phyloP scores from a whole-genome alignment of 2,888 invertebrate genomes.

The Galerucella pusilla region DNA sequence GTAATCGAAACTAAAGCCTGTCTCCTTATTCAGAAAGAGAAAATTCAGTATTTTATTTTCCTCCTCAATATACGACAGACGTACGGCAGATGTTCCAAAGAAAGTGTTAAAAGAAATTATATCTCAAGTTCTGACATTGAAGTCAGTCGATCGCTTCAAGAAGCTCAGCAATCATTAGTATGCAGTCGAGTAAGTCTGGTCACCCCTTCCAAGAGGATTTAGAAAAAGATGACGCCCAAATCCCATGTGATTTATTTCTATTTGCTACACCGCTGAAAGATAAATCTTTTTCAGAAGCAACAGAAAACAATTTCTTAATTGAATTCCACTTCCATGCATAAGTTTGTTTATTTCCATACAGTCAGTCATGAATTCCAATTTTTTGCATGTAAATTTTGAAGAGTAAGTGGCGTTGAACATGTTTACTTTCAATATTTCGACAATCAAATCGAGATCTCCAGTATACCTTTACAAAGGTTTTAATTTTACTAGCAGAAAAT shows the following conservation, averaged over 20 bases:
- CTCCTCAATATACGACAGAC: not conserved
- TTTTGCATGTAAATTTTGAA: too few relatives aligned
- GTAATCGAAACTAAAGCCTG: too few relatives aligned
- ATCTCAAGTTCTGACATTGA: slow-evolving; percentile 16
- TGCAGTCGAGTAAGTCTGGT: not conserved
- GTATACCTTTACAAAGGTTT: too few relatives aligned
- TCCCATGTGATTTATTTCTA: slow-evolving; percentile 40
- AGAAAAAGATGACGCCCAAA: slow-evolving; percentile 29
- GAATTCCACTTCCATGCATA: slow-evolving; percentile 22
- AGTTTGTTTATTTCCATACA: slow-evolving; percentile 4
- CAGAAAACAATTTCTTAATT: slow-evolving; percentile 35
- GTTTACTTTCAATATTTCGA: too few relatives aligned
- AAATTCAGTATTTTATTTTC: not conserved
- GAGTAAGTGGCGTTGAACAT: too few relatives aligned
- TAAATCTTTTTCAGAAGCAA: slow-evolving; percentile 35
- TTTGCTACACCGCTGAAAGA: slow-evolving; percentile 29
- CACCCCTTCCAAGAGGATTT: slow-evolving; percentile 4
- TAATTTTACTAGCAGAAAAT: too few relatives aligned
- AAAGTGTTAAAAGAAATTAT: slow-evolving; percentile 15
- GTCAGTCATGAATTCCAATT: not conserved
- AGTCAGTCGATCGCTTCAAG: slow-evolving; percentile 12
- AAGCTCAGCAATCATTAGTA: slow-evolving; percentile 14
- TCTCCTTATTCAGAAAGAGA: not conserved
- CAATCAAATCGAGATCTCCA: too few relatives aligned
- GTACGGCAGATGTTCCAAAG: not conserved